These are phyloP conservation scores for Aptenodytes forsteri DNA, from an alignment of 2,113 vertebrate genomes.

Conservation along the genomic window DNA sequence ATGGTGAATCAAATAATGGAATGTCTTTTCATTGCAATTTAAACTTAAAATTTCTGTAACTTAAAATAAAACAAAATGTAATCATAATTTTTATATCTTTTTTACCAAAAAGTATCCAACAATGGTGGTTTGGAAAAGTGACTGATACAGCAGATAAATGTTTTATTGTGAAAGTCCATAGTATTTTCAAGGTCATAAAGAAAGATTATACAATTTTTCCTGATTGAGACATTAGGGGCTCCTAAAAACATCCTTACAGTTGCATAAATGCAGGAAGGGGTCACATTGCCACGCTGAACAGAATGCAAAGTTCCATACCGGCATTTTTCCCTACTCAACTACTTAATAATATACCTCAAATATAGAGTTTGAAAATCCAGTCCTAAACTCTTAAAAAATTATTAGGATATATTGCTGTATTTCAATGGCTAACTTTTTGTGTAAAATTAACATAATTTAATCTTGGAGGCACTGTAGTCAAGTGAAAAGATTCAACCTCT, in stretches of 20 bases:
- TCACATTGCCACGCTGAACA: background rate
- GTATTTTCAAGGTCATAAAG: background rate
- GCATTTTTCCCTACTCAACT: background rate
- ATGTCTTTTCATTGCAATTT: background rate
- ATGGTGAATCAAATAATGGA: background rate
- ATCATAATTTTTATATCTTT: background rate
- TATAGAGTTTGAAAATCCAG: background rate
- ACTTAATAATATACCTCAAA: background rate
- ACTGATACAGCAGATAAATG: background rate
- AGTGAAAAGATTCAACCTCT: constrained; percentile 41
- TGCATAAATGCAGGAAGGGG: background rate
- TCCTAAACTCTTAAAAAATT: background rate
- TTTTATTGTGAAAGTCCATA: background rate
- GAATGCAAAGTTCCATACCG: background rate
- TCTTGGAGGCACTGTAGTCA: background rate
- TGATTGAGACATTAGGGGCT: background rate
- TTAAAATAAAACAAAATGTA: background rate
- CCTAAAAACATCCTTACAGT: background rate
- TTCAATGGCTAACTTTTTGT: background rate
- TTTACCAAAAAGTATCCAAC: background rate
- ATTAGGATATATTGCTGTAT: background rate
- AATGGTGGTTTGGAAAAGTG: background rate
- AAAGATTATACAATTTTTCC: background rate
- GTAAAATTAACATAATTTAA: constrained; percentile 33
- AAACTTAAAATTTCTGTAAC: background rate